Evolutionary conservation across 1,140 invertebrate genomes (phyloP), one percentile per base, ranked within the genome.

Genomic region (Helicoverpa armigera): DNA sequence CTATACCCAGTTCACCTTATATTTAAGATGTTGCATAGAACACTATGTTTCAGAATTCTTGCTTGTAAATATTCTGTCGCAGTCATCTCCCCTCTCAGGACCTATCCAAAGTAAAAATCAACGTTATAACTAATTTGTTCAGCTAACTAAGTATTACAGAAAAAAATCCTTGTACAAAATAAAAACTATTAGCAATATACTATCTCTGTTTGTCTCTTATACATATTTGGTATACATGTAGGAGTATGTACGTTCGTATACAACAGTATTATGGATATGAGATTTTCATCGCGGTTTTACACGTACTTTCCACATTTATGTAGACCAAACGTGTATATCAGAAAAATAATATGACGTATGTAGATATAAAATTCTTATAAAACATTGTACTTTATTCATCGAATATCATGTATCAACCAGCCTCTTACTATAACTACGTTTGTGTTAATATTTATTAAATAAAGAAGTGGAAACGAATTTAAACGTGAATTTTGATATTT

Each of bases 311-410:
- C 35, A 65, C 61, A 43, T 54, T 58, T 73, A n/a, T 56, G 31
- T 70, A 70, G 48, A 70, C 53, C 70, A 58, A 73, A 73, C 23
- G 70, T 73, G 70, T 73, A 73, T 35, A 69, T 51, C 48, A 69
- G 29, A 54, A 70, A 70, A 53, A 70, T 53, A 70, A 43, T 29
- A 35, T 35, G 56, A 35, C 56, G 69, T 72, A 72, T 73, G 53
- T 73, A 58, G 51, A 58, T 73, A 73, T 73, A 73, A 73, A 73
- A 73, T 73, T 31, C 53, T 73, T 73, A 73, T 73, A 73, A 73
- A 73, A 73, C 70, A 73, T 73, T 73, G 70, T 73, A 73, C 70
- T 73, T 70, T 54, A 70, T 35, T 73, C 56, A 73, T 58, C 53
- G 70, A 43, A 73, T 53, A 73, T 54, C 70, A 58, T 31, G 53